These are phyloP conservation scores for Rhipidura dahli DNA, from an alignment of 2,113 vertebrate species.

Conservation along the genomic window DNA sequence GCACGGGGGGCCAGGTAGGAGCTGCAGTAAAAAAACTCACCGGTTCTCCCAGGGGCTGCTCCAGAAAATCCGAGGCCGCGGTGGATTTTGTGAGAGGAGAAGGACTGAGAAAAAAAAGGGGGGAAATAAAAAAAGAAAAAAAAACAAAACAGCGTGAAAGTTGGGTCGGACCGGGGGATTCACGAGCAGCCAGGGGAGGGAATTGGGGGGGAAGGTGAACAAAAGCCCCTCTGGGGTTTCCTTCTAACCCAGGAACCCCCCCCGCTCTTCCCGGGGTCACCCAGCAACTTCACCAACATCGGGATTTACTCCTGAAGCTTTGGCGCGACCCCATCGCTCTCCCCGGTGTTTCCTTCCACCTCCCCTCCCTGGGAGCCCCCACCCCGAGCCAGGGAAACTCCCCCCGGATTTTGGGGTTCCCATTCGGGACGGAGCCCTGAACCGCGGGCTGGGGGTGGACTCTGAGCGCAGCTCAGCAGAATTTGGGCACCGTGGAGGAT, in stretches of 20 bases:
- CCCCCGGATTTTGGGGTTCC: background rate
- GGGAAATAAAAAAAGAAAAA: background rate
- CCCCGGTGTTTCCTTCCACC: background rate
- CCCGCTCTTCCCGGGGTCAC: background rate
- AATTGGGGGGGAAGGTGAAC: background rate
- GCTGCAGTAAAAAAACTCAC: constrained; percentile 70
- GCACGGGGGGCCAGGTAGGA: background rate
- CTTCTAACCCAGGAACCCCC: background rate
- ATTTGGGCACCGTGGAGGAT: fast-evolving
- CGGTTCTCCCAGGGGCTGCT: constrained; percentile 67
- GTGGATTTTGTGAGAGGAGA: constrained; percentile 61
- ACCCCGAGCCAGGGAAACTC: background rate
- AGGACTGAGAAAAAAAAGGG: constrained; percentile 43
- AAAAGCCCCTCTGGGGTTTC: background rate
- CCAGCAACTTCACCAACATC: fast-evolving
- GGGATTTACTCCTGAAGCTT: background rate
- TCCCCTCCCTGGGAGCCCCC: background rate
- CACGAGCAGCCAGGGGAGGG: too few species aligned
- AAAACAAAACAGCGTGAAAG: background rate
- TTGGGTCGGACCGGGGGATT: background rate
- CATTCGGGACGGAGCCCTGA: background rate
- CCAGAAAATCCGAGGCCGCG: constrained; percentile 57
- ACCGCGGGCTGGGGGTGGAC: background rate
- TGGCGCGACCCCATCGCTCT: background rate
- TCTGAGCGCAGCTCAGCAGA: fast-evolving